Percentiles rank a stretch among this genome's conserved stretches.
phyloP scores from a whole-genome alignment of 2,797 vertebrate genomes.

The Numenius phaeopus region DNA sequence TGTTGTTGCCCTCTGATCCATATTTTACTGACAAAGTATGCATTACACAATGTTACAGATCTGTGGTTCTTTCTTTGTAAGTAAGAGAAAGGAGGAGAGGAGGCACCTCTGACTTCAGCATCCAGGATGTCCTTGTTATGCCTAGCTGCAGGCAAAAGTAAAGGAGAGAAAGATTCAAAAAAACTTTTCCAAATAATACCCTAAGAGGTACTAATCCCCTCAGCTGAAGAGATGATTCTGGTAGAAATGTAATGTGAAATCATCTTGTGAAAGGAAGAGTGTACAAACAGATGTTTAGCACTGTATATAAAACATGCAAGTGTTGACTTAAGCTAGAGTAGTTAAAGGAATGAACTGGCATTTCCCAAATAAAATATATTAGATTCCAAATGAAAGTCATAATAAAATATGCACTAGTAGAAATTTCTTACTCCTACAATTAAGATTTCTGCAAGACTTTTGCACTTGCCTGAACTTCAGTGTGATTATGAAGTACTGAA shows the following conservation, averaged over 20 bases:
- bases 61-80: background rate
- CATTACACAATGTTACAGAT: background rate
- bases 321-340: background rate
- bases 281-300: background rate
- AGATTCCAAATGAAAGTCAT: conserved; percentile 25
- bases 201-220: background rate
- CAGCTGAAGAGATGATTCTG: conserved; percentile 7
- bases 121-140: background rate
- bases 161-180: background rate
- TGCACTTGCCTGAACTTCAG: background rate
- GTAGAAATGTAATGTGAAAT: conserved; percentile 38
- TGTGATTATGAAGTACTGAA: conserved; percentile 8
- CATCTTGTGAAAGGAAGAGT: background rate
- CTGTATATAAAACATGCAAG: conserved; percentile 2
- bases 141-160: conserved; percentile 9
- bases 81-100: background rate
- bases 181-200: background rate
- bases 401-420: conserved; percentile 11
- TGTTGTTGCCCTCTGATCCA: conserved; percentile 17
- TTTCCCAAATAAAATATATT: background rate
- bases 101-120: background rate
- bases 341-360: background rate
- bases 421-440: background rate
- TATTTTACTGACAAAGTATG: background rate
- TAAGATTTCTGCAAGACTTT: background rate